Conservation (phyloP, 2,113 vertebrate species). For the Gobius niger region DNA sequence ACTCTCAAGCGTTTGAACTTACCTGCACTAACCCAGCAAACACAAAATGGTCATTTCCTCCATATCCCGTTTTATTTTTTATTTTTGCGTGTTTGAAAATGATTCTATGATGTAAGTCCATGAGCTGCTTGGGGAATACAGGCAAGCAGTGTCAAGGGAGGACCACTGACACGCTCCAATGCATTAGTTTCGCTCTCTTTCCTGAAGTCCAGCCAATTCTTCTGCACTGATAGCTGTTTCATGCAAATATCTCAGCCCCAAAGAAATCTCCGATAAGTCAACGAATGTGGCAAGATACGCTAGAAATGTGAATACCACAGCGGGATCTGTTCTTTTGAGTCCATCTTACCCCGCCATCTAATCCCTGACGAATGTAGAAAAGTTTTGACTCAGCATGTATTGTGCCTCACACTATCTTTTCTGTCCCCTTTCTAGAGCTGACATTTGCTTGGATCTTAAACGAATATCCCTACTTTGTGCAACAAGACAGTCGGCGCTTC, state of each 20-base stretch:
- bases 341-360: not conserved
- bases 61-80: not conserved
- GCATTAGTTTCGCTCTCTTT: constrained; percentile 73
- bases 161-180: constrained; percentile 66
- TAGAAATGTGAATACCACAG: constrained; percentile 26
- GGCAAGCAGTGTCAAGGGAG: constrained; percentile 65
- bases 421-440: constrained; percentile 73
- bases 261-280: constrained; percentile 30
- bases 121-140: constrained; percentile 45
- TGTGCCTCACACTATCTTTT: not conserved
- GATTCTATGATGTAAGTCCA: constrained; percentile 30
- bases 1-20: too few species aligned
- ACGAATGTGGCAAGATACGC: constrained; percentile 18
- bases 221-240: constrained; percentile 52
- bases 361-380: not conserved
- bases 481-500: constrained; percentile 89
- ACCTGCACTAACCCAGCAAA: not conserved
- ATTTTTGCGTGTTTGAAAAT: not conserved
- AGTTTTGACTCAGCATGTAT: constrained; percentile 3
- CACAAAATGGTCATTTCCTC: not conserved
- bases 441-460: constrained; percentile 96
- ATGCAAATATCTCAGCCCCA: constrained; percentile 38
- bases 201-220: constrained; percentile 44
- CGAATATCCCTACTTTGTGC: constrained; percentile 86
- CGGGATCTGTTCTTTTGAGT: constrained; percentile 18